Evolutionary conservation across 2,888 invertebrate genomes (phyloP).

Genomic region (Lathronympha strigana): DNA sequence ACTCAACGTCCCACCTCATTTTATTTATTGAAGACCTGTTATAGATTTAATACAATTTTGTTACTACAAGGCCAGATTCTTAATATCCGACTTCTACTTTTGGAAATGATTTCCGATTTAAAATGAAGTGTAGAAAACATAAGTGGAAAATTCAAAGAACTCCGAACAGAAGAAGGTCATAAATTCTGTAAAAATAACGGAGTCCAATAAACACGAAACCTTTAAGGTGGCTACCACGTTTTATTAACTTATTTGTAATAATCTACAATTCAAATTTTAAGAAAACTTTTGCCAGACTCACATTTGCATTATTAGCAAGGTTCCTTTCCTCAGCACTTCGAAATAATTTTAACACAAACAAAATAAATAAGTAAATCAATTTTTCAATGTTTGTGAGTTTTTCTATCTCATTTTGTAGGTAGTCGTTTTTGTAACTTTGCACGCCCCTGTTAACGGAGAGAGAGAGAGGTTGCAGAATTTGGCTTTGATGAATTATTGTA

Average conservation of each 20-base stretch:
- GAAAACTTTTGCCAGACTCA: slow-evolving; percentile 58
- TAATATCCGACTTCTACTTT: no score
- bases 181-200: slow-evolving; percentile 5
- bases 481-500: no score
- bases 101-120: no score
- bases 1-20: no score
- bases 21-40: no score
- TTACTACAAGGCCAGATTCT: no score
- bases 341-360: slow-evolving; percentile 10
- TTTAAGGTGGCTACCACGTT: slow-evolving; percentile 55
- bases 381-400: not conserved
- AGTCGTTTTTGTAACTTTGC: no score
- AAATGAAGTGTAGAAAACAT: not conserved
- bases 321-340: slow-evolving; percentile 51
- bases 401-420: not conserved
- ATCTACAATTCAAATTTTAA: slow-evolving; percentile 71
- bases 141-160: not conserved
- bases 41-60: no score
- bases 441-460: no score
- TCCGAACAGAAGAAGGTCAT: not conserved
- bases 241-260: slow-evolving; percentile 68
- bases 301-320: slow-evolving; percentile 64
- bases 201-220: slow-evolving; percentile 58
- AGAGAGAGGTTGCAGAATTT: no score
- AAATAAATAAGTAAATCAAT: slow-evolving; percentile 14